A percentile compares a stretch with the other conserved stretches of the same genome.
Conservation (phyloP, 1,140 invertebrate genomes). For the Drepana arcuata region DNA sequence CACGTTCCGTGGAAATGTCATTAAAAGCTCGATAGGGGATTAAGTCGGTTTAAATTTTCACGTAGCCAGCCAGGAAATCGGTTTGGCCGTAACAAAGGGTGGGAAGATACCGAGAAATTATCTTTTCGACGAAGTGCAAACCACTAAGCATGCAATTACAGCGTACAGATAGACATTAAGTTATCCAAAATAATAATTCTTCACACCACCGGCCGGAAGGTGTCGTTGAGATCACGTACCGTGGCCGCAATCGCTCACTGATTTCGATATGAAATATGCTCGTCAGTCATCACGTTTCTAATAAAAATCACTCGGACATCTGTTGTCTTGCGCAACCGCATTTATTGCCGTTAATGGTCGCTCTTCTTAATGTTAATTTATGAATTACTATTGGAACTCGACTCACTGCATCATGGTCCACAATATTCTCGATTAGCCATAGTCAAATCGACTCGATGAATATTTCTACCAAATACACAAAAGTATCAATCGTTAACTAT, state of each 20-base stretch:
- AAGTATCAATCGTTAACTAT: too few relatives aligned
- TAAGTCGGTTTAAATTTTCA: constrained; percentile 60
- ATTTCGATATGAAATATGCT: constrained; percentile 34
- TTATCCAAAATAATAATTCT: constrained; percentile 66
- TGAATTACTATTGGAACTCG: constrained; percentile 27
- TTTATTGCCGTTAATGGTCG: constrained; percentile 56
- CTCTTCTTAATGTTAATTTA: constrained; percentile 46
- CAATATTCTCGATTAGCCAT: constrained; percentile 2
- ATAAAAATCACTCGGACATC: constrained; percentile 56
- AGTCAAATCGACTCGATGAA: neutral
- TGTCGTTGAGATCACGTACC: constrained; percentile 55
- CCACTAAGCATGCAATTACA: constrained; percentile 67
- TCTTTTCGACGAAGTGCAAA: constrained; percentile 55
- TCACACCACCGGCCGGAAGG: constrained; percentile 66
- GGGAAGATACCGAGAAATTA: constrained; percentile 67
- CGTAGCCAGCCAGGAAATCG: constrained; percentile 63
- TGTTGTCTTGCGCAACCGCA: constrained; percentile 59
- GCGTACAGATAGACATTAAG: constrained; percentile 58
- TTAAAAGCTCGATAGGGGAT: constrained; percentile 64
- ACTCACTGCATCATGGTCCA: constrained; percentile 14
- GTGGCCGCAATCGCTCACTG: constrained; percentile 33
- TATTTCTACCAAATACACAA: too few relatives aligned
- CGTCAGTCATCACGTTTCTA: constrained; percentile 59
- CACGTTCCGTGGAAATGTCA: constrained; percentile 54
- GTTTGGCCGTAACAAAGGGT: constrained; percentile 62